Evolutionary conservation across 2,113 vertebrate species (phyloP).

Genomic region (Chamaetylas fuelleborni): DNA sequence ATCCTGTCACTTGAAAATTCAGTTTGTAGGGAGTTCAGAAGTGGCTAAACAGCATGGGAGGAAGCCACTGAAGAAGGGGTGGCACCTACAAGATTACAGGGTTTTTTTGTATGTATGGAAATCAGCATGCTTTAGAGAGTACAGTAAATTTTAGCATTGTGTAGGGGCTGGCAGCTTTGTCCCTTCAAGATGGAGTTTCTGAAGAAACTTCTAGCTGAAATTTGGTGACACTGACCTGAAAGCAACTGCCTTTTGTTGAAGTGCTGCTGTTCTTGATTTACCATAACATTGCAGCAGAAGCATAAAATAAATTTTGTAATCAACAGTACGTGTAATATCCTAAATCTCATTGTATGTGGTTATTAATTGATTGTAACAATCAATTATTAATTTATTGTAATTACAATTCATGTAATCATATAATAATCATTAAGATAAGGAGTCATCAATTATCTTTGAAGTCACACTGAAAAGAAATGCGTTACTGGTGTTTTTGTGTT

Average conservation of each 20-base stretch:
- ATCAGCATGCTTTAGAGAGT: neutral
- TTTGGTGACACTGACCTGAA: neutral
- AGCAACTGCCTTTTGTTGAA: neutral
- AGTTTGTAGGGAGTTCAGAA: neutral
- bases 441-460: neutral
- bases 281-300: neutral
- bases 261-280: neutral
- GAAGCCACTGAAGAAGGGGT: neutral
- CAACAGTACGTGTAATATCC: neutral
- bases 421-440: neutral
- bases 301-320: neutral
- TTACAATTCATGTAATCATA: neutral
- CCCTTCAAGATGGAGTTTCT: neutral
- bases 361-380: neutral
- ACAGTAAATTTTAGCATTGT: neutral
- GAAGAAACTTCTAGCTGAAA: neutral
- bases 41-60: neutral
- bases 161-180: neutral
- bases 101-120: neutral
- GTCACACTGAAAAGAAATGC: neutral
- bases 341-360: neutral
- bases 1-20: neutral
- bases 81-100: neutral
- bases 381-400: neutral
- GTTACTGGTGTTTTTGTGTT: neutral